Evolutionary conservation across 2,113 vertebrate species (phyloP).

Genomic region (Aptenodytes patagonicus): DNA sequence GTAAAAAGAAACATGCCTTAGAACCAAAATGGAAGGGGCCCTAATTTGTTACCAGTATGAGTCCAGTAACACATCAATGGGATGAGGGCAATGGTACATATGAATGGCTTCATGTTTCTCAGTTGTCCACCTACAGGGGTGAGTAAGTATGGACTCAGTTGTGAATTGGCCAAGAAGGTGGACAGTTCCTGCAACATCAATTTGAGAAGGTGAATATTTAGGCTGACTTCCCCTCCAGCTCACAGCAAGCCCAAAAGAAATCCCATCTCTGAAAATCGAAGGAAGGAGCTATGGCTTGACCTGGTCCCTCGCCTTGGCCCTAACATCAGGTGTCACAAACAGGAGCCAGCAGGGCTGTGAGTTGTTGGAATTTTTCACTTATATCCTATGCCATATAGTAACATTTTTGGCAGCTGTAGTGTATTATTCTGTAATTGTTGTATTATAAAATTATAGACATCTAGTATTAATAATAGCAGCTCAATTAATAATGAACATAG

Average conservation of each 20-base stretch:
- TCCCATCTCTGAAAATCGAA: neutral
- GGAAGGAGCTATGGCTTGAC: neutral
- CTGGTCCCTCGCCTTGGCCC: neutral
- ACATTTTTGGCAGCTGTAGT: neutral
- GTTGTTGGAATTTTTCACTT: neutral
- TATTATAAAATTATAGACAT: neutral
- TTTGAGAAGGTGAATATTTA: neutral
- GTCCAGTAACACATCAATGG: neutral
- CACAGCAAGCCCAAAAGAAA: neutral
- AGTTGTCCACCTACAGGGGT: neutral
- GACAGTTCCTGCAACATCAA: neutral
- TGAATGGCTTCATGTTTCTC: neutral
- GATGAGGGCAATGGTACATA: neutral
- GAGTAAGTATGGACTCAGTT: neutral
- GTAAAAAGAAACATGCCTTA: neutral
- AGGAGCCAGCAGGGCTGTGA: neutral
- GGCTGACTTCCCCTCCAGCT: neutral
- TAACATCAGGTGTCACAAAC: neutral
- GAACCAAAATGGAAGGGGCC: neutral
- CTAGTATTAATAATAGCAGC: neutral
- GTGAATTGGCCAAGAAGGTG: neutral
- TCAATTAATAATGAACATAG: neutral
- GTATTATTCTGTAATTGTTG: neutral
- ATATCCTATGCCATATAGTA: neutral
- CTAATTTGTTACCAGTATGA: neutral